Evolutionary conservation across 2,888 invertebrate genomes (phyloP).

Genomic region (Lycaena phlaeas): DNA sequence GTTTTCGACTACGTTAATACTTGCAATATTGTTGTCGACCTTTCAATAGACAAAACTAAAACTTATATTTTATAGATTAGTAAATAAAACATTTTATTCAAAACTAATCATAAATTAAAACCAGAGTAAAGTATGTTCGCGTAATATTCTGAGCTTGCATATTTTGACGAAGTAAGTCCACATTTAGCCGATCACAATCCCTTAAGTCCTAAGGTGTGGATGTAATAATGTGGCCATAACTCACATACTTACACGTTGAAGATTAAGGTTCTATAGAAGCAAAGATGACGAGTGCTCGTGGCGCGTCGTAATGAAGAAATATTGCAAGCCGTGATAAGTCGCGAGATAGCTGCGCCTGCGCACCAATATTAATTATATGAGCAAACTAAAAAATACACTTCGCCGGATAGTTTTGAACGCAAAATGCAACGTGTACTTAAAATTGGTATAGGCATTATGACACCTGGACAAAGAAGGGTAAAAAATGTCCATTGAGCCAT

Average conservation of each 20-base stretch:
- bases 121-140: too few relatives aligned
- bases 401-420: slow-evolving; percentile 16
- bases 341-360: slow-evolving; percentile 43
- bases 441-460: too few relatives aligned
- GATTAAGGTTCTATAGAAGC: slow-evolving; percentile 28
- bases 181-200: slow-evolving; percentile 7
- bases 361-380: slow-evolving; percentile 50
- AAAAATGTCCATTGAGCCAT: slow-evolving; percentile 15
- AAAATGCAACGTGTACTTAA: too few relatives aligned
- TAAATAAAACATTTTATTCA: too few relatives aligned
- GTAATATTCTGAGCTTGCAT: too few relatives aligned
- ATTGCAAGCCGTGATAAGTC: slow-evolving; percentile 57
- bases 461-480: slow-evolving; percentile 14
- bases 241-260: slow-evolving; percentile 21
- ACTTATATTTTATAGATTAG: too few relatives aligned
- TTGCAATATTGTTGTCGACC: too few relatives aligned
- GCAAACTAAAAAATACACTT: slow-evolving; percentile 17
- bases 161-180: slow-evolving; percentile 8
- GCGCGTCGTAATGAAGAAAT: slow-evolving; percentile 66
- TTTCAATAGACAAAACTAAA: too few relatives aligned
- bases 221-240: slow-evolving; percentile 23
- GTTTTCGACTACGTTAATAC: too few relatives aligned
- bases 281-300: slow-evolving; percentile 37
- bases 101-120: too few relatives aligned
- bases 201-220: slow-evolving; percentile 18